Percentiles rank a stretch among this genome's conserved stretches.
These are phyloP conservation scores for Aplocera efformata DNA, from an alignment of 2,888 invertebrate genomes.

Conservation along the genomic window DNA sequence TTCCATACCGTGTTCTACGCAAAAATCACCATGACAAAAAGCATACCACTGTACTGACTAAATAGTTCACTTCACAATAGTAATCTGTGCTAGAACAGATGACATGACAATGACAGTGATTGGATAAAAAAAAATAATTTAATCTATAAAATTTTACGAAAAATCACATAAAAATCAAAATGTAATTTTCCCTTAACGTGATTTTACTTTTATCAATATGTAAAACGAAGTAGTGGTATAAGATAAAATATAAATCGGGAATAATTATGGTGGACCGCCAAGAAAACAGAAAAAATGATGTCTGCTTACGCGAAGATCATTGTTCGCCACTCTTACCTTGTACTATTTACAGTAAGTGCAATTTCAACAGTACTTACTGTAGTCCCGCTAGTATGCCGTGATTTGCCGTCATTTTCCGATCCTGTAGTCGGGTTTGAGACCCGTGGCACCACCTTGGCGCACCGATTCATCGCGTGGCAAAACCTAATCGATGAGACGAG, in stretches of 20 bases:
- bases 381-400: slow-evolving; percentile 63
- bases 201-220: too few relatives aligned
- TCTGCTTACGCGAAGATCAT: slow-evolving; percentile 73
- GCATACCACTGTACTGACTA: too few relatives aligned
- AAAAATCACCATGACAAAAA: too few relatives aligned
- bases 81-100: too few relatives aligned
- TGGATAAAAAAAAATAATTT: too few relatives aligned
- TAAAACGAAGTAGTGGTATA: too few relatives aligned
- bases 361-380: slow-evolving; percentile 64
- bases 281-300: slow-evolving; percentile 60
- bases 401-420: slow-evolving; percentile 89
- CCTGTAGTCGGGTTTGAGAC: slow-evolving; percentile 96
- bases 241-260: slow-evolving; percentile 52
- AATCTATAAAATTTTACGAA: too few relatives aligned
- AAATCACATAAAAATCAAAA: too few relatives aligned
- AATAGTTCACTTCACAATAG: too few relatives aligned
- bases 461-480: slow-evolving; percentile 90
- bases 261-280: slow-evolving; percentile 58
- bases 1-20: too few relatives aligned
- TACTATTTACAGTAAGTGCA: slow-evolving; percentile 60
- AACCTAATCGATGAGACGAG: slow-evolving; percentile 89
- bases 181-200: too few relatives aligned
- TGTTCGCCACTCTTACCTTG: slow-evolving; percentile 70
- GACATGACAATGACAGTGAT: too few relatives aligned
- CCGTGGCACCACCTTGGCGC: slow-evolving; percentile 90